Conservation (phyloP, 2,797 vertebrate species). For the Rhynchotus rufescens region DNA sequence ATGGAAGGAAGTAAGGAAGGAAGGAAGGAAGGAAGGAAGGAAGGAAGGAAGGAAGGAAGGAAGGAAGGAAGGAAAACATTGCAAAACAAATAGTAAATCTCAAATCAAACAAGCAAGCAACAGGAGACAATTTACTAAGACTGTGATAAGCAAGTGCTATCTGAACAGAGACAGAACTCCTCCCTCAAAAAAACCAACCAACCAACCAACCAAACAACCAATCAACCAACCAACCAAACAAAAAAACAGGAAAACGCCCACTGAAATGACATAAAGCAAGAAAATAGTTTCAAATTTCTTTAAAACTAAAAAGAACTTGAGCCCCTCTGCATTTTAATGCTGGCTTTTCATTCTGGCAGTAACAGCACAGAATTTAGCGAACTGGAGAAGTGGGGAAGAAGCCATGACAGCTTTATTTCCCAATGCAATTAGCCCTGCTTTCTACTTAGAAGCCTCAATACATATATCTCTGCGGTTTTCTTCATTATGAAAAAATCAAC, state of each 20-base stretch:
- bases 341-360: not conserved
- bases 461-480: not conserved
- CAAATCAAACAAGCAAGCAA: not conserved
- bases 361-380: not conserved
- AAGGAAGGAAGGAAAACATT: not conserved
- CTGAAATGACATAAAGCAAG: not conserved
- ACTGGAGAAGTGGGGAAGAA: not conserved
- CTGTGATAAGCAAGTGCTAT: not conserved
- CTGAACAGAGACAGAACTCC: not conserved
- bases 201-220: not conserved
- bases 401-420: not conserved
- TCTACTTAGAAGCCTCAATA: not conserved
- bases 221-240: too few species aligned
- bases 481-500: not conserved
- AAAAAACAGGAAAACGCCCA: too few species aligned
- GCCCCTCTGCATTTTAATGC: not conserved
- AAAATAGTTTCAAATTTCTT: not conserved
- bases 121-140: not conserved
- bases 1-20: too few species aligned
- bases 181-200: too few species aligned
- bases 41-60: too few species aligned
- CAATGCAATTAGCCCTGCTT: constrained; percentile 22
- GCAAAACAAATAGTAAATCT: not conserved
- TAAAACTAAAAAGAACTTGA: not conserved
- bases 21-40: too few species aligned